Evolutionary conservation across 2,113 vertebrate species (phyloP).

Genomic region (Phalacrocorax pelagicus): DNA sequence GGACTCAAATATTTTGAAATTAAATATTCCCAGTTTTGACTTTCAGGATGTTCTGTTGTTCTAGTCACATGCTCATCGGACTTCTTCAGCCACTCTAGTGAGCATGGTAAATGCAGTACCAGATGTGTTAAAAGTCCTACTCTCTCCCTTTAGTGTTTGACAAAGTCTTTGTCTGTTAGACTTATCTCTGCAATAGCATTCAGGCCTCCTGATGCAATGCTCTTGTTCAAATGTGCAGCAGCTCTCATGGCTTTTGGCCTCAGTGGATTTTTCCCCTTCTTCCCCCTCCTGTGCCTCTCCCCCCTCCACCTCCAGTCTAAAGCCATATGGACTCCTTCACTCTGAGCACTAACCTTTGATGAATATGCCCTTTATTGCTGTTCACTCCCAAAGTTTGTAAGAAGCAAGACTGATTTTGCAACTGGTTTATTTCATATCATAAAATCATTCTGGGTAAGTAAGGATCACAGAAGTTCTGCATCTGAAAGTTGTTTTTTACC

Average conservation of each 20-base stretch:
- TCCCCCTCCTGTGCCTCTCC: neutral
- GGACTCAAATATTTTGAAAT: neutral
- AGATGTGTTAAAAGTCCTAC: neutral
- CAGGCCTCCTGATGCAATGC: neutral
- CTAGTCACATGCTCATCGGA: neutral
- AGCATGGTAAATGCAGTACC: neutral
- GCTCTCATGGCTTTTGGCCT: neutral
- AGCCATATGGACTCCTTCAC: constrained; percentile 60
- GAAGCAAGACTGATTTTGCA: constrained; percentile 17
- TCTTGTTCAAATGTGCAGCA: neutral
- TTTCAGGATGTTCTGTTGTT: neutral
- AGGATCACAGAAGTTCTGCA: constrained; percentile 40
- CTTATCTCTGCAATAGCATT: neutral
- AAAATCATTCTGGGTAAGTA: constrained; percentile 16
- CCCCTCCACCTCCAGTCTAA: neutral
- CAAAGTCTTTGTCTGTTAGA: neutral
- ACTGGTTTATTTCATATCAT: constrained; percentile 65
- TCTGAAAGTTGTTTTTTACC: constrained; percentile 60
- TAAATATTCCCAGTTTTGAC: neutral
- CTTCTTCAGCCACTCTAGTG: neutral
- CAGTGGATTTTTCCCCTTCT: neutral
- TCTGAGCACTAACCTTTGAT: constrained; percentile 44
- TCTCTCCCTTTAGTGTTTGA: neutral
- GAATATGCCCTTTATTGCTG: constrained; percentile 38
- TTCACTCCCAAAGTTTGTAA: neutral